phyloP scores from a whole-genome alignment of 2,888 invertebrate species.

The Maniola hyperantus region DNA sequence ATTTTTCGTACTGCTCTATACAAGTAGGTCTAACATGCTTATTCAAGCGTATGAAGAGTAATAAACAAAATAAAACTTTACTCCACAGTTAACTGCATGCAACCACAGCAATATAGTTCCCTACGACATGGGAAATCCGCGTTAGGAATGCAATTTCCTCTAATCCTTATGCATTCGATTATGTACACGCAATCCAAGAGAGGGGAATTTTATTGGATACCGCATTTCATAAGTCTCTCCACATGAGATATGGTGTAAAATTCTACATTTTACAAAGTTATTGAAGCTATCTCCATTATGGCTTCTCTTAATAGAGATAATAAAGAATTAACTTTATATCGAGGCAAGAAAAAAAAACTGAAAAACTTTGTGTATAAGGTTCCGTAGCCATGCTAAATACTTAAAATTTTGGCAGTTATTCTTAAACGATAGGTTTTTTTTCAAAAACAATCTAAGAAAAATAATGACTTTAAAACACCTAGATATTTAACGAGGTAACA shows the following conservation, averaged over 20 bases:
- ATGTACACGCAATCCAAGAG: constrained; percentile 39
- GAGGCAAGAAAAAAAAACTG: no score
- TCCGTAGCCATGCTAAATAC: no score
- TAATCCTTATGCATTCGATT: constrained; percentile 55
- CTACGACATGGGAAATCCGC: constrained; percentile 38
- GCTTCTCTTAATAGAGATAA: no score
- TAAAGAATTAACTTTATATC: no score
- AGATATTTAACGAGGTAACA: no score
- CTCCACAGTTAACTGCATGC: constrained; percentile 14
- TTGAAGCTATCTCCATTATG: no score
- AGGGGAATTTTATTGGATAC: constrained; percentile 20
- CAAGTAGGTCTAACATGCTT: background rate
- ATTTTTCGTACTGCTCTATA: background rate
- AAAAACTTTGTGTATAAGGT: no score
- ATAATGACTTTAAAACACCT: no score
- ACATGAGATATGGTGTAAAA: background rate
- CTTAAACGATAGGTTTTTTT: no score
- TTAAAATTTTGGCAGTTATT: no score
- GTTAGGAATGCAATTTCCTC: constrained; percentile 64
- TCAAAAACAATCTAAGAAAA: no score
- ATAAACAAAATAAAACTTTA: constrained; percentile 6
- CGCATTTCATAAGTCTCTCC: constrained; percentile 3
- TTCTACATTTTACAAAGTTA: no score
- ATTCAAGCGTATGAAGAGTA: background rate
- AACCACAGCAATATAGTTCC: constrained; percentile 32